Evolutionary conservation across 30 jellyfish, hydroid and myxozoan species (phyloP).

Genomic region (Chrysaora quinquecirrha): DNA sequence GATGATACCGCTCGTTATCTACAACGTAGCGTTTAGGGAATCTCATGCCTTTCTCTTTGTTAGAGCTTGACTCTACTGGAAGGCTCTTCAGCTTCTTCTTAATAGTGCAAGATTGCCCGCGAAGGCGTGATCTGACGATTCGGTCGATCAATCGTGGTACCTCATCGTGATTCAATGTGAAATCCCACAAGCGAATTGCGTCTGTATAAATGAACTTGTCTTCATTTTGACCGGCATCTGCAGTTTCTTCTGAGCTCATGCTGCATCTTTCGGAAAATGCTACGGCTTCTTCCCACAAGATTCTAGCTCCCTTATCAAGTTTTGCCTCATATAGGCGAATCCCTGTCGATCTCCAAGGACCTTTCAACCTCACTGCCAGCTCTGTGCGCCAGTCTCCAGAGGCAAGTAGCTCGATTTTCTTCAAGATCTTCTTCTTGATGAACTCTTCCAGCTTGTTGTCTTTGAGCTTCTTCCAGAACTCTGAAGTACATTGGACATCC

Average conservation of each 20-base stretch:
- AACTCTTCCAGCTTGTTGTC: constrained; percentile 24
- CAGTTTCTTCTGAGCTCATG: background rate
- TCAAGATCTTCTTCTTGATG: constrained; percentile 48
- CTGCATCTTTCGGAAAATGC: constrained; percentile 84
- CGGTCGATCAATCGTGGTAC: constrained; percentile 55
- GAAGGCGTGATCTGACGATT: constrained; percentile 57
- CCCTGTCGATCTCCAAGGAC: constrained; percentile 30
- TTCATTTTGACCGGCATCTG: constrained; percentile 1
- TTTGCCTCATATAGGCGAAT: constrained; percentile 65
- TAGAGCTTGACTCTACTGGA: background rate
- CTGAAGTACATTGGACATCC: constrained; percentile 86
- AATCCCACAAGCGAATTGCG: constrained; percentile 84
- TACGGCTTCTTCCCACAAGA: constrained; percentile 84
- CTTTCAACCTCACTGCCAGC: constrained; percentile 52
- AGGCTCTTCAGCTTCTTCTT: constrained; percentile 30
- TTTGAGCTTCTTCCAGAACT: constrained; percentile 68
- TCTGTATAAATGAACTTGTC: constrained; percentile 61
- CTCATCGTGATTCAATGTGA: constrained; percentile 62
- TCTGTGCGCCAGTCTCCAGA: constrained; percentile 72
- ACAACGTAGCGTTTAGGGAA: background rate
- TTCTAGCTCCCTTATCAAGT: constrained; percentile 54
- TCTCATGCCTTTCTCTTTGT: background rate
- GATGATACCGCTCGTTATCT: background rate
- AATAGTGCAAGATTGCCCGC: constrained; percentile 72
- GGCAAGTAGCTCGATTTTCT: constrained; percentile 55